Base-by-base conservation (phyloP, 2,113 vertebrate species). In the Maylandia zebra region DNA sequence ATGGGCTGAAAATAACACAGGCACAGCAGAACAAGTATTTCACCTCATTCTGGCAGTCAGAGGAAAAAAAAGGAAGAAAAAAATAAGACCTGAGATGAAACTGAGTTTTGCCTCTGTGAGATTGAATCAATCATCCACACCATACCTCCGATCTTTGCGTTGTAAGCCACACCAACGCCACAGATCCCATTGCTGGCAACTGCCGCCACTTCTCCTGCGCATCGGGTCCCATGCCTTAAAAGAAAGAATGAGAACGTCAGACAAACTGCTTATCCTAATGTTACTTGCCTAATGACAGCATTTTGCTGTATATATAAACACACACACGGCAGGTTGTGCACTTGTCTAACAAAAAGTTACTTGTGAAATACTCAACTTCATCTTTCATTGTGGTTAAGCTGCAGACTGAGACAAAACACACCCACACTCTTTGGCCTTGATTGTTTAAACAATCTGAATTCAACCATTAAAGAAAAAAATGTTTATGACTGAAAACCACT, bases 111-210 rank as follows among this genome's bases (percentile, higher is more conserved):
- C 32, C n/a, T 32, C 59, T 38, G n/a, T 56, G 86, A 89, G 69
- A 81, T 74, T 10, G 55, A 81, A 87, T 85, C 30, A 81, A 74
- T 90, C 81, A 89, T 74, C 13, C 16, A 74, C 30, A 85, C 59
- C 32, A 3, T 94, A 99, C 98, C 99, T 98, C 99, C 99, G 0
- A 99, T 99, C 81, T 96, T 97, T 91, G 99, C 98, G 0, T 99
- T 97, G 94, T 98, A 99, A 3, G 99, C 99, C 88, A 99, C 98
- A 0, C 99, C 99, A 0, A 99, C 98, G 2, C 98, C 99, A 11
- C 99, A 99, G 93, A 99, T 97, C 1, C 97, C 98, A 0, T 99
- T 99, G 96, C 98, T 98, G 74, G 98, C 98, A 82, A 97, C 97
- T 0, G 98, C 99, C 1, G 99, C 99, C 55, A 99, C 99, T 66